Base-by-base conservation (phyloP, 2,797 vertebrate genomes). In the Enteromius fasciolatus region DNA sequence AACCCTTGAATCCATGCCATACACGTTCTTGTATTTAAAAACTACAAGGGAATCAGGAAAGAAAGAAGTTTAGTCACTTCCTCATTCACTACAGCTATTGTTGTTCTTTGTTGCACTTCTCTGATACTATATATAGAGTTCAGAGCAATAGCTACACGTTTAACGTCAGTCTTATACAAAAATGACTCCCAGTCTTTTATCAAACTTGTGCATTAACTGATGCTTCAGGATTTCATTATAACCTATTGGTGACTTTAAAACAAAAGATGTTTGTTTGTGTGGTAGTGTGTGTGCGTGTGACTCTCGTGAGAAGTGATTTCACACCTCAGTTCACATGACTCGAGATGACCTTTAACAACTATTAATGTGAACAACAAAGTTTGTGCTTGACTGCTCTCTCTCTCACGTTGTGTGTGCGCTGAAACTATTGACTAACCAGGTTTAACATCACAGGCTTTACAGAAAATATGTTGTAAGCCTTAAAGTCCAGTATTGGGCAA, bases 61-160 rank as follows among this genome's bases (percentile, higher is more conserved):
- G 12, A 69, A 33, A 64, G 14, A 31, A 76, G 39, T 54, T 18
- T 33, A 31, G n/a, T 39, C 28, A 76, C 61, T 80, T 86, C 70
- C 77, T 80, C 64, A 69, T 85, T 74, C 63, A 70, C 52, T 20
- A 67, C 14, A 18, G 10, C 41, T 50, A 64, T 74, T 64, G 25
- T 25, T 64, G 5, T 44, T 18, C 17, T 75, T 67, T 28, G 61
- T 36, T 78, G 18, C 4, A 23, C n/a, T 82, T 68, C 33, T 25
- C 23, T 66, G 25, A 5, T 63, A 25, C 67, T 81, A 59, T 44
- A 69, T 33, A 52, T 59, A 73, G 17, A 14, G 3, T 73, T 7
- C 6, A 66, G 28, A 66, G 14, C 25, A 36, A 36, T 33, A 46
- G 41, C 59, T 20, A 31, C 64, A 44, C 3, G 50, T 39, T 52